Evolutionary conservation across 1,140 invertebrate genomes (phyloP), one percentile per base, ranked within the genome.

Genomic region (Neodiprion virginianus): DNA sequence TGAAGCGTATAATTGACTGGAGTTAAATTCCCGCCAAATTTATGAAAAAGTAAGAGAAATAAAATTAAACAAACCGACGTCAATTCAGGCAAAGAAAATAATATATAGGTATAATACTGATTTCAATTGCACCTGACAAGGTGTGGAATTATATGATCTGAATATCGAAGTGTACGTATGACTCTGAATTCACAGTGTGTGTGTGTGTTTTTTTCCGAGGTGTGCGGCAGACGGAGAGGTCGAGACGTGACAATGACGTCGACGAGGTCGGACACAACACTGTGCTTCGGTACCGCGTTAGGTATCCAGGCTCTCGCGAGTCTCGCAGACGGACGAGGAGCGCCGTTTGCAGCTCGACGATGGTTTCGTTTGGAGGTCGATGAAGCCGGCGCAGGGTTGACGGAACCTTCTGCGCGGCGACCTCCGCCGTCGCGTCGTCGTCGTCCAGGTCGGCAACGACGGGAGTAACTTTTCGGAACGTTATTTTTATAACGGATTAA

Each of bases 351-450:
- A 40, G 28, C 28, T 61, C 53, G 53, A 61, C 53, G 53, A 61
- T 8, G 53, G 53, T 61, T 40, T 40, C 28, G 28, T 40, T 61
- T 61, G 53, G 53, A 61, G 53, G 53, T 61, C 53, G 53, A 61
- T 12, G 28, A 40, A 40, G 28, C 8, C 53, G 53, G 53, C 53
- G 53, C 53, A 61, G 53, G 53, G 53, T 61, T 14, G 53, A 17
- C 53, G n/a, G 53, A 14, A 61, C 53, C 53, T 61, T 61, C 53
- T 61, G 53, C 53, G 53, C 53, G 53, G 53, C 53, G 53, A 61
- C 53, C 53, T 61, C 53, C 53, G 53, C 28, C 28, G 28, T 40
- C 28, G 28, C 5, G 53, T 11, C 53, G 53, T 61, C 53, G 53
- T 61, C 53, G 53, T 61, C 53, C 53, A 61, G 53, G 53, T 61